Conservation (phyloP, 1,140 invertebrate species). For the Drosophila baimaii region DNA sequence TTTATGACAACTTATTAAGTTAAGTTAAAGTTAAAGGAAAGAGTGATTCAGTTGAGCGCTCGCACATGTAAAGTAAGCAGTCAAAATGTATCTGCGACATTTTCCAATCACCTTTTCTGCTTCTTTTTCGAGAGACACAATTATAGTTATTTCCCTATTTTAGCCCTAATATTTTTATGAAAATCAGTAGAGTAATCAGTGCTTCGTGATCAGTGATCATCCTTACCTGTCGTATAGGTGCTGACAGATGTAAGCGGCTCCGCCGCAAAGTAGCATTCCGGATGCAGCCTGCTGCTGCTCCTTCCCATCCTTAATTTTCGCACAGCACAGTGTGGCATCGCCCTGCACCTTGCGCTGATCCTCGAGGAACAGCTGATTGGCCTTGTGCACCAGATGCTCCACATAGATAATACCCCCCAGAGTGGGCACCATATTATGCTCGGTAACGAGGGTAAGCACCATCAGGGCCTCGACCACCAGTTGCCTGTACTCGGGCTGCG, state of each 20-base stretch:
- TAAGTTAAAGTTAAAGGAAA: no score
- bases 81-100: no score
- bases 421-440: slow-evolving; percentile 91
- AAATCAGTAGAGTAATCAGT: no score
- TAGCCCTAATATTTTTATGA: no score
- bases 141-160: no score
- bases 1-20: no score
- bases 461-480: slow-evolving; percentile 98
- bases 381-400: slow-evolving; percentile 96
- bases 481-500: slow-evolving; percentile 99
- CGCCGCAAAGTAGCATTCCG: slow-evolving; percentile 92
- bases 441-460: slow-evolving; percentile 96
- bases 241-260: slow-evolving; percentile 97
- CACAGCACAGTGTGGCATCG: slow-evolving; percentile 96
- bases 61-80: no score
- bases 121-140: not conserved
- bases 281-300: slow-evolving; percentile 86
- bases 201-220: not conserved
- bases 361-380: slow-evolving; percentile 97
- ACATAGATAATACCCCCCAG: slow-evolving; percentile 95
- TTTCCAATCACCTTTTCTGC: no score
- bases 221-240: slow-evolving; percentile 95
- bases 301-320: slow-evolving; percentile 88
- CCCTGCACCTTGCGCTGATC: slow-evolving; percentile 95
- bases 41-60: no score